These are phyloP conservation scores for Campopleginae sp. DNA, from an alignment of 2,888 invertebrate species.

Conservation along the genomic window DNA sequence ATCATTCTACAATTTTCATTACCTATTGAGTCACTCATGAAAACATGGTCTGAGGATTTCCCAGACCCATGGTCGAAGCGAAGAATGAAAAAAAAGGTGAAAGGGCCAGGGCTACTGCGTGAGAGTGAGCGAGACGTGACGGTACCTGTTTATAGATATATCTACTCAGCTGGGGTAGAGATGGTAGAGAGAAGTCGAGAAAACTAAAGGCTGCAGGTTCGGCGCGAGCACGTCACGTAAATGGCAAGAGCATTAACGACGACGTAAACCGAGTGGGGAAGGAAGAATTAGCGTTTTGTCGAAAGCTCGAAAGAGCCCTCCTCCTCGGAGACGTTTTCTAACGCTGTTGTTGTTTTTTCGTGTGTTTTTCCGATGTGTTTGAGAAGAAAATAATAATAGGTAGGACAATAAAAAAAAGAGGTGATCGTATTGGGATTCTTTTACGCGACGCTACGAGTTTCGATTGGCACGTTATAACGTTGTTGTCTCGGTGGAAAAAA, in stretches of 20 bases:
- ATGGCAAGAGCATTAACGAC: slow-evolving; percentile 74
- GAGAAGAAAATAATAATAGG: slow-evolving; percentile 26
- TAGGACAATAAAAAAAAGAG: slow-evolving; percentile 13
- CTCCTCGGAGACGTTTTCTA: slow-evolving; percentile 58
- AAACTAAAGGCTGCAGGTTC: slow-evolving; percentile 63
- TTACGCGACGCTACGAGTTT: slow-evolving; percentile 47
- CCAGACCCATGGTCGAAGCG: background rate
- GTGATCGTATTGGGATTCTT: slow-evolving; percentile 36
- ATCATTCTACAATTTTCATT: background rate
- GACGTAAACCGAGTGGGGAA: slow-evolving; percentile 70
- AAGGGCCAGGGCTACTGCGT: background rate
- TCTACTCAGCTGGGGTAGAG: slow-evolving; percentile 24
- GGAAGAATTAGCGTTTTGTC: slow-evolving; percentile 55
- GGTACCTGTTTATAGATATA: slow-evolving; percentile 30
- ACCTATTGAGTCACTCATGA: slow-evolving; percentile 28
- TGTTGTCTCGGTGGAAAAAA: slow-evolving; percentile 70
- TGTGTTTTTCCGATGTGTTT: slow-evolving; percentile 12
- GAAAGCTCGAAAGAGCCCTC: slow-evolving; percentile 69
- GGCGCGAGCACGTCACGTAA: slow-evolving; percentile 75
- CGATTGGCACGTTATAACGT: slow-evolving; percentile 47
- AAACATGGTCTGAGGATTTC: slow-evolving; percentile 3
- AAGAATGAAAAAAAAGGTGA: slow-evolving; percentile 20
- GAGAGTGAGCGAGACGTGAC: slow-evolving; percentile 8
- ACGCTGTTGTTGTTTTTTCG: slow-evolving; percentile 56
- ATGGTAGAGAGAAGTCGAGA: slow-evolving; percentile 51